Evolutionary conservation across 2,113 vertebrate genomes (phyloP).

Genomic region (Scortum barcoo): DNA sequence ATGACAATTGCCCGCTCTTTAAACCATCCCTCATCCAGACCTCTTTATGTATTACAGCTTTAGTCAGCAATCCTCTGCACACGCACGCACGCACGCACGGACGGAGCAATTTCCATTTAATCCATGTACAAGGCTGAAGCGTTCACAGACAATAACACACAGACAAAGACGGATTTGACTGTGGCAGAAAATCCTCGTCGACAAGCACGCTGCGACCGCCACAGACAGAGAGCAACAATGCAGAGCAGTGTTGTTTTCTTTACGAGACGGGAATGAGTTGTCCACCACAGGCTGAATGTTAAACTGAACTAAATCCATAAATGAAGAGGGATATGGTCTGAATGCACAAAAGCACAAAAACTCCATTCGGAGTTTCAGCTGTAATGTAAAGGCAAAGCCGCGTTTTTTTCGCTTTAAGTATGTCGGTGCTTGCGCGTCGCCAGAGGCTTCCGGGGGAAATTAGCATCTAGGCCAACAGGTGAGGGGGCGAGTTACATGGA

Average conservation of each 20-base stretch:
- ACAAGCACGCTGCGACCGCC: slow-evolving; percentile 53
- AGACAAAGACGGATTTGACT: slow-evolving; percentile 78
- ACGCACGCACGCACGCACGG: slow-evolving; percentile 24
- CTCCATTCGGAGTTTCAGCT: slow-evolving; percentile 11
- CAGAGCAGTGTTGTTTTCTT: slow-evolving; percentile 33
- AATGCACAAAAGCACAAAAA: slow-evolving; percentile 41
- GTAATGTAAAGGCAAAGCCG: slow-evolving; percentile 22
- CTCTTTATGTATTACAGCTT: slow-evolving; percentile 76
- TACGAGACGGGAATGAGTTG: slow-evolving; percentile 43
- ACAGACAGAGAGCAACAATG: slow-evolving; percentile 58
- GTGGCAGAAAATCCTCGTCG: slow-evolving; percentile 57
- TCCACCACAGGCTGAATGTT: slow-evolving; percentile 45
- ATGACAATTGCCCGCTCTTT: slow-evolving; percentile 76
- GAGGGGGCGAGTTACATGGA: slow-evolving; percentile 45
- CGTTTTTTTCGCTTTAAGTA: slow-evolving; percentile 43
- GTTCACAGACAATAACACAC: slow-evolving; percentile 77
- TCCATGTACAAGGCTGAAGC: slow-evolving; percentile 72
- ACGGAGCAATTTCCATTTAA: slow-evolving; percentile 77
- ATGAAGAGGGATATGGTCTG: slow-evolving; percentile 23
- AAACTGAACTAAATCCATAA: slow-evolving; percentile 59
- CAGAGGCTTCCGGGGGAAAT: slow-evolving; percentile 46
- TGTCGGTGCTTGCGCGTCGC: slow-evolving; percentile 22
- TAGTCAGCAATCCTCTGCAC: slow-evolving; percentile 70
- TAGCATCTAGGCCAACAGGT: slow-evolving; percentile 73
- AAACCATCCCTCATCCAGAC: slow-evolving; percentile 75